Conservation (phyloP, 2,113 vertebrate genomes). For the Cephalopterus ornatus region DNA sequence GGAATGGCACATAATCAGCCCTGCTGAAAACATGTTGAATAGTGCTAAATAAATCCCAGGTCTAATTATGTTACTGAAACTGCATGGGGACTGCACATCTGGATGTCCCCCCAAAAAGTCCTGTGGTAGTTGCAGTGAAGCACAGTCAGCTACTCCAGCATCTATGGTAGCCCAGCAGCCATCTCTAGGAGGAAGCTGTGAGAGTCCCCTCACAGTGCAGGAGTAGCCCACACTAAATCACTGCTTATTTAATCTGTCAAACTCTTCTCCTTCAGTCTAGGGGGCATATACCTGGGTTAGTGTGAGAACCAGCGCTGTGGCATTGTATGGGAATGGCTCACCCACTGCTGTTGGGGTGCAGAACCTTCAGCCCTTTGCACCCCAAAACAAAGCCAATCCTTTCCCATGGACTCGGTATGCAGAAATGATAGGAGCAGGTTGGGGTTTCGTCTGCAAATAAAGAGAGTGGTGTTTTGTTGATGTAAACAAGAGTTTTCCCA, state of each 20-base stretch:
- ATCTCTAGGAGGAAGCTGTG: not conserved
- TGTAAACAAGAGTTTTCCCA: not conserved
- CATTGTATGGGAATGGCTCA: not conserved
- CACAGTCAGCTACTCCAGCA: not conserved
- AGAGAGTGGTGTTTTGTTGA: not conserved
- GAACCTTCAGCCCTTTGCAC: not conserved
- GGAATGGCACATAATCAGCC: constrained; percentile 34
- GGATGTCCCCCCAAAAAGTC: not conserved
- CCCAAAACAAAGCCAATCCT: not conserved
- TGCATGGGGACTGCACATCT: constrained; percentile 11
- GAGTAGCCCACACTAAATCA: not conserved
- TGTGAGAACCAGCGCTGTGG: not conserved
- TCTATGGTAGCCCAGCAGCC: not conserved
- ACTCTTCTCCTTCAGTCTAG: not conserved
- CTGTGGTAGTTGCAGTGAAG: not conserved
- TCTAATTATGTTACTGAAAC: constrained; percentile 41
- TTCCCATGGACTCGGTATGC: fast-evolving
- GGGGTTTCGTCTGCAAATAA: not conserved
- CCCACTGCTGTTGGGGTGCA: fast-evolving
- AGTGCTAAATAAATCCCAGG: not conserved
- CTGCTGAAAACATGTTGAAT: constrained; percentile 33
- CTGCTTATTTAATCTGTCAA: constrained; percentile 34
- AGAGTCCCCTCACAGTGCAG: not conserved
- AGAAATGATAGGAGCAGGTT: not conserved
- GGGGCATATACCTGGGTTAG: not conserved